phyloP scores from a whole-genome alignment of 2,113 vertebrate genomes.

The Bos indicus region DNA sequence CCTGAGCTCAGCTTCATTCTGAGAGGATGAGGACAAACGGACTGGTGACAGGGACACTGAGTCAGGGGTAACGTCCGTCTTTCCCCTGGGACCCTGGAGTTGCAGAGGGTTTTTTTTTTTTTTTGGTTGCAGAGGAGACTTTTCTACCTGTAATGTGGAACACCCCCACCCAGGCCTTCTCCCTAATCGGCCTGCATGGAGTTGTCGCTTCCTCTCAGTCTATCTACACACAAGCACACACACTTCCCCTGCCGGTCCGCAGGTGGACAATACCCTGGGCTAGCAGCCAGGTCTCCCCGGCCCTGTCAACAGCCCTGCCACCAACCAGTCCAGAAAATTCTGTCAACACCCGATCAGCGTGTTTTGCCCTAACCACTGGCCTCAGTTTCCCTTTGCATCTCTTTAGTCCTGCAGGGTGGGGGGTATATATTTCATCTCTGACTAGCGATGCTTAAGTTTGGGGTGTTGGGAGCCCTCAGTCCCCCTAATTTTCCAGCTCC shows the following conservation, averaged over 20 bases:
- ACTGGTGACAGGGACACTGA: conserved; percentile 45
- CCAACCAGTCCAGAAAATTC: conserved; percentile 21
- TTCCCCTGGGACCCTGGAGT: background rate
- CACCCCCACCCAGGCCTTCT: background rate
- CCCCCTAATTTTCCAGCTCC: background rate
- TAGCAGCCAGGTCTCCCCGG: conserved; percentile 31
- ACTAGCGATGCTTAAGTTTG: background rate
- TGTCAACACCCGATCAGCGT: background rate
- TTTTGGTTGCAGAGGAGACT: background rate
- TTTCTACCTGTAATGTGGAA: background rate
- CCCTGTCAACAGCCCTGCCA: conserved; percentile 12
- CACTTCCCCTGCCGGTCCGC: conserved; percentile 30
- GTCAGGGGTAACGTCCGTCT: background rate
- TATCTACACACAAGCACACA: background rate
- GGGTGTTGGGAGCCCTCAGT: background rate
- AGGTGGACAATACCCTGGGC: conserved; percentile 61
- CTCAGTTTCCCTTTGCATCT: conserved; percentile 61
- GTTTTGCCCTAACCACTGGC: background rate
- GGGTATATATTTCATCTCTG: background rate
- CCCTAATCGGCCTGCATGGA: background rate
- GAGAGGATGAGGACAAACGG: conserved; percentile 28
- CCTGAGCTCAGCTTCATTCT: conserved; percentile 63
- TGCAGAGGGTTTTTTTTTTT: background rate
- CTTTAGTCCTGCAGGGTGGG: background rate
- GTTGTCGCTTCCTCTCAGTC: background rate